These are phyloP conservation scores for Thinocorus orbignyianus DNA, from an alignment of 2,113 vertebrate species.

Conservation along the genomic window DNA sequence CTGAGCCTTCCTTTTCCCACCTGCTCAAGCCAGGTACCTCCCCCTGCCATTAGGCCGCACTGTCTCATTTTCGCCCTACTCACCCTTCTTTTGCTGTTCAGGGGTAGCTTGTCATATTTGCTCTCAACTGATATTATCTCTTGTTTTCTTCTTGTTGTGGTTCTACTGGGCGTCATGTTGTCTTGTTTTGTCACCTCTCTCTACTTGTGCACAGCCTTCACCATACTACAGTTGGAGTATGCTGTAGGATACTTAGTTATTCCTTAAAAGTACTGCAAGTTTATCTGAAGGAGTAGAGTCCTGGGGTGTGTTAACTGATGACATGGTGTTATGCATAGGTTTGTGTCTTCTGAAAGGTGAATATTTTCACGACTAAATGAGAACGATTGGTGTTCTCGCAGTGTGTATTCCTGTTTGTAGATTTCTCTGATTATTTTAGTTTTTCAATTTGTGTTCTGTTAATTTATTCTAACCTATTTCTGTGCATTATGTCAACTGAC, in stretches of 20 bases:
- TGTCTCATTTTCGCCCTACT: not conserved
- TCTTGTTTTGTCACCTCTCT: not conserved
- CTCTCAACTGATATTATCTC: not conserved
- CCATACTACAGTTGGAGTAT: rapidly evolving
- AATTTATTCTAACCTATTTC: not conserved
- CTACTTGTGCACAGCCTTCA: not conserved
- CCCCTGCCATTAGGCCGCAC: not conserved
- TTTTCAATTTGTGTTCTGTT: not conserved
- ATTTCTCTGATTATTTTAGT: not conserved
- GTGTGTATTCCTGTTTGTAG: not conserved
- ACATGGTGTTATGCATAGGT: not conserved
- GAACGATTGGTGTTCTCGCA: not conserved
- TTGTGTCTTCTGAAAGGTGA: not conserved
- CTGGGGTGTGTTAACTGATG: not conserved
- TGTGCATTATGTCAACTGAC: not conserved
- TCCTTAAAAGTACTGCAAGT: not conserved
- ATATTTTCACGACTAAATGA: not conserved
- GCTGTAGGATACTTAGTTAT: not conserved
- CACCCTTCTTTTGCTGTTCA: not conserved
- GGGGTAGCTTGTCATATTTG: not conserved
- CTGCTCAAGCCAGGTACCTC: not conserved
- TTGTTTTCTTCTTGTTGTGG: not conserved
- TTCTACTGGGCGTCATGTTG: not conserved
- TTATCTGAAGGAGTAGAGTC: not conserved
- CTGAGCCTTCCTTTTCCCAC: not conserved